Evolutionary conservation across 2,888 invertebrate species (phyloP).

Genomic region (Caenorhabditis sp.): DNA sequence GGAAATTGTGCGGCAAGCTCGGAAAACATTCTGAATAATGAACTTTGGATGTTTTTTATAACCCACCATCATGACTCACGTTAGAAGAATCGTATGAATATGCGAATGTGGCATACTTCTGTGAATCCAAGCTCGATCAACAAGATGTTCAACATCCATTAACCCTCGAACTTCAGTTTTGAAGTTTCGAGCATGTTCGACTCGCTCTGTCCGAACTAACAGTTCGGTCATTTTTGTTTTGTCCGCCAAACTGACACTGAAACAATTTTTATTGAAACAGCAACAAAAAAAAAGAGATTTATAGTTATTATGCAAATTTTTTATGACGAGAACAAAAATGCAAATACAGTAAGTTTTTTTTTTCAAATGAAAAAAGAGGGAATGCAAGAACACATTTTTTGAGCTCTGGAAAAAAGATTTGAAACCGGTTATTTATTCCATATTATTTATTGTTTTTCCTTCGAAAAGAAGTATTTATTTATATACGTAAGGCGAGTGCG

Average conservation of each 20-base stretch:
- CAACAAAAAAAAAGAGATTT: not conserved
- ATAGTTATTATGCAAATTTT: constrained; percentile 4
- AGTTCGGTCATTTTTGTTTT: constrained; percentile 26
- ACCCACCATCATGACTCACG: constrained; percentile 19
- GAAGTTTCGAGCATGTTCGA: constrained; percentile 40
- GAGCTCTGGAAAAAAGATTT: not conserved
- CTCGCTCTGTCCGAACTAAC: constrained; percentile 33
- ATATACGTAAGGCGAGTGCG: constrained; percentile 54
- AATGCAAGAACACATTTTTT: not conserved
- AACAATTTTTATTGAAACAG: not conserved
- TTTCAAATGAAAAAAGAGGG: not conserved
- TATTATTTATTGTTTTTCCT: not conserved
- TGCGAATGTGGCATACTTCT: constrained; percentile 46
- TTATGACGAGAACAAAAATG: constrained; percentile 1
- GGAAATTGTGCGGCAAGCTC: constrained; percentile 28
- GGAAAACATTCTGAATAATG: constrained; percentile 29
- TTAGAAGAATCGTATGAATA: constrained; percentile 42
- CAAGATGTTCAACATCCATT: constrained; percentile 58
- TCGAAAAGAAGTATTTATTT: not conserved
- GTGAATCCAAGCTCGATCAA: constrained; percentile 45
- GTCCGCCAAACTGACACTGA: not conserved
- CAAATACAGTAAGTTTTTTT: not conserved
- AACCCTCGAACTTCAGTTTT: constrained; percentile 51
- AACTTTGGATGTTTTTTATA: not conserved
- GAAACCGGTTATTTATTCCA: constrained; percentile 2